These are phyloP conservation scores for Phalacrocorax carbo DNA, from an alignment of 2,113 vertebrate species.

Conservation along the genomic window DNA sequence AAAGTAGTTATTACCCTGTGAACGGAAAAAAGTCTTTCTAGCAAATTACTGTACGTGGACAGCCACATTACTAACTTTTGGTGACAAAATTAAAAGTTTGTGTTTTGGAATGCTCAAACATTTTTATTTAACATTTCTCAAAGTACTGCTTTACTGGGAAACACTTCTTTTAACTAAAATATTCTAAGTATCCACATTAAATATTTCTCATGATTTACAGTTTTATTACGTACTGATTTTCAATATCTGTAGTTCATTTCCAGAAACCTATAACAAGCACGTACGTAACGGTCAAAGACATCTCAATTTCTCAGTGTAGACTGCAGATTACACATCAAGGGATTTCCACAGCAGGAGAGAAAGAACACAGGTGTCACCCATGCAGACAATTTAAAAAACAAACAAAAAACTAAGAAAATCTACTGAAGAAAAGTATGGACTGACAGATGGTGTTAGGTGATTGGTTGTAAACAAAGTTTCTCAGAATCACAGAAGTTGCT, in stretches of 20 bases:
- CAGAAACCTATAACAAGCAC: not conserved
- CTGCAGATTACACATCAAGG: not conserved
- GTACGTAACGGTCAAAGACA: not conserved
- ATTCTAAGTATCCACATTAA: not conserved
- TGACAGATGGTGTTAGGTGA: not conserved
- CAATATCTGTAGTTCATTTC: not conserved
- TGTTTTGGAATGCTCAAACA: not conserved
- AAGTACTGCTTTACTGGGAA: not conserved
- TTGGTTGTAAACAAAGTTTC: not conserved
- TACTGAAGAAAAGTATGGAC: not conserved
- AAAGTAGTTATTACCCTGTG: slow-evolving; percentile 89
- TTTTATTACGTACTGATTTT: not conserved
- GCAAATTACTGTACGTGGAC: not conserved
- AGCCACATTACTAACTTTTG: not conserved
- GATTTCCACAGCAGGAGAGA: not conserved
- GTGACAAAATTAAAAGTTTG: not conserved
- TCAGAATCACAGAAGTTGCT: not conserved
- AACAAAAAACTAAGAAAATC: not conserved
- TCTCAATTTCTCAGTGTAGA: not conserved
- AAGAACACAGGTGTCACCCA: not conserved
- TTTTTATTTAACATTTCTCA: not conserved
- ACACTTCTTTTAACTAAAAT: not conserved
- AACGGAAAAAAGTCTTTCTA: not conserved
- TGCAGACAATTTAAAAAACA: not conserved
- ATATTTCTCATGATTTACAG: not conserved